These are phyloP conservation scores for Piezodorus guildinii DNA, from an alignment of 1,140 invertebrate genomes.

Conservation along the genomic window DNA sequence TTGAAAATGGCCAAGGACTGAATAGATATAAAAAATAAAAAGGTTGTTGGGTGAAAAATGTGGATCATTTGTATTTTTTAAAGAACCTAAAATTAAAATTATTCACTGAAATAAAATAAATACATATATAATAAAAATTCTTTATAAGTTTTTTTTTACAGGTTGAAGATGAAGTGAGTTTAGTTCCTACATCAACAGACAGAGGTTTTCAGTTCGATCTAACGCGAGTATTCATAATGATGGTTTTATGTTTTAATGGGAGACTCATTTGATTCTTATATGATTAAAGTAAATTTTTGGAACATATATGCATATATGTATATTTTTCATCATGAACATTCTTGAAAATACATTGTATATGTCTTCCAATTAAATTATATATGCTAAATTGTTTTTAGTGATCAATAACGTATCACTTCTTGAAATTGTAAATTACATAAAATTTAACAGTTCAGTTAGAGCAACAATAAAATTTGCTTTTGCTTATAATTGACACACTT, in stretches of 20 bases:
- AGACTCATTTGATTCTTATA: slow-evolving; percentile 9
- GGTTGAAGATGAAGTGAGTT: slow-evolving; percentile 66
- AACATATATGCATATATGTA: slow-evolving; percentile 8
- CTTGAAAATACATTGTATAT: neutral
- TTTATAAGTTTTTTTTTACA: slow-evolving; percentile 38
- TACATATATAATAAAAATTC: no score
- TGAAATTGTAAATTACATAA: slow-evolving; percentile 5
- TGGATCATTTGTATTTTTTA: no score
- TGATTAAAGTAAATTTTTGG: neutral
- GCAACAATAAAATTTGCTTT: neutral
- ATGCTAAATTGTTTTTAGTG: neutral
- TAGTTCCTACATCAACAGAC: slow-evolving; percentile 59
- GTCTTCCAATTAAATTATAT: neutral
- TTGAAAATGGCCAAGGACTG: no score
- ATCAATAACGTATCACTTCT: neutral
- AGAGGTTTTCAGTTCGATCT: slow-evolving; percentile 74
- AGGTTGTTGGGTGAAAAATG: no score
- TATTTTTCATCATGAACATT: slow-evolving; percentile 8
- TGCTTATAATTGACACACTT: no score
- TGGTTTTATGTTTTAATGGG: slow-evolving; percentile 63
- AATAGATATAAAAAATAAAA: no score
- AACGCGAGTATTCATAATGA: slow-evolving; percentile 61
- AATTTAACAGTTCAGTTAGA: slow-evolving; percentile 3
- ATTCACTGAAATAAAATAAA: no score
- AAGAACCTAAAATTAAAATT: no score